Percentiles rank a stretch among this genome's conserved stretches.
Evolutionary conservation across 2,888 invertebrate species (phyloP).

Genomic region (Apodemia zela): DNA sequence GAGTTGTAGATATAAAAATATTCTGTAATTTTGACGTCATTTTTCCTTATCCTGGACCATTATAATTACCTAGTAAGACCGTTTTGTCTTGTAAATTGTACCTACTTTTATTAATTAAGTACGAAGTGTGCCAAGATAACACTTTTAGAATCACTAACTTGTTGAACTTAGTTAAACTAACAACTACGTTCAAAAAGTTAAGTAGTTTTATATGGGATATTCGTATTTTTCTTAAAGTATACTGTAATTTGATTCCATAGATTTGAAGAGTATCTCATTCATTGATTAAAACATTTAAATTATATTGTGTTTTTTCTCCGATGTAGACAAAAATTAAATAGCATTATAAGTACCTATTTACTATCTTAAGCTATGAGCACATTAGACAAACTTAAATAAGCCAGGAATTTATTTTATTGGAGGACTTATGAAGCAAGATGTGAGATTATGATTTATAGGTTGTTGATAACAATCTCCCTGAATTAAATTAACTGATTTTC

Average conservation of each 20-base stretch:
- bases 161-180: neutral
- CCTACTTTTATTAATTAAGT: neutral
- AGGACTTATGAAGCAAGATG: no score
- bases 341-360: neutral
- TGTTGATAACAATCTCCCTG: no score
- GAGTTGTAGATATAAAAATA: neutral
- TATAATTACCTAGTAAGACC: neutral
- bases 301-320: no score
- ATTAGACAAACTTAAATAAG: no score
- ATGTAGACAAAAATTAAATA: neutral
- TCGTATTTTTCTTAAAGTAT: constrained; percentile 14
- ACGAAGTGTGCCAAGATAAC: neutral
- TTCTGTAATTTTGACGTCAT: constrained; percentile 1
- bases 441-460: no score
- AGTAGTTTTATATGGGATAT: constrained; percentile 15
- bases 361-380: no score
- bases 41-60: neutral
- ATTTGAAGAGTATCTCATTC: constrained; percentile 63
- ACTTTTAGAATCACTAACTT: constrained; percentile 1
- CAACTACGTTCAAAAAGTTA: constrained; percentile 2
- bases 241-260: constrained; percentile 36
- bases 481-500: no score
- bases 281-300: constrained; percentile 13
- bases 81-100: neutral
- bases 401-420: no score